phyloP scores from a whole-genome alignment of 35 echinoderm and acorn worm genomes.

The Diadema setosum region DNA sequence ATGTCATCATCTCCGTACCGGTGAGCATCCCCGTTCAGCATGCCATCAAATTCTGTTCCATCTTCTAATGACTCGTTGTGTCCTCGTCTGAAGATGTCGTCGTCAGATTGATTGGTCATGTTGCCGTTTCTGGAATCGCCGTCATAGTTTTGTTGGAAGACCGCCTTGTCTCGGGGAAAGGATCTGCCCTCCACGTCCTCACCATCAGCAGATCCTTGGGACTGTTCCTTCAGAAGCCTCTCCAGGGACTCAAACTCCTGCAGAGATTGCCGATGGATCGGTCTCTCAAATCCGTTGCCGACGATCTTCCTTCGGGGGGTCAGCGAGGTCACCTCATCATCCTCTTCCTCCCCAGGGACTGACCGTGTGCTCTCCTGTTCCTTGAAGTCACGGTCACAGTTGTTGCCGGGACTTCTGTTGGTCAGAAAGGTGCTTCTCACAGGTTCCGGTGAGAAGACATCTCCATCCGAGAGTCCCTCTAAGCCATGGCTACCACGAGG shows the following conservation, averaged over 20 bases:
- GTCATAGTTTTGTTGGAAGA: neutral
- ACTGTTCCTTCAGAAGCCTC: neutral
- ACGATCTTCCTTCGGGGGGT: neutral
- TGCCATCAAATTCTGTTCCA: no score
- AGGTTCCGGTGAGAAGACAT: neutral
- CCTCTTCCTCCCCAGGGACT: neutral
- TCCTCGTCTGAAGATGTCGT: neutral
- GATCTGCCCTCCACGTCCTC: neutral
- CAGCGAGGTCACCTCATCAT: neutral
- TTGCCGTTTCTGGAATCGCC: neutral
- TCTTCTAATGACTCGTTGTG: no score
- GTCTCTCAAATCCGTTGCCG: neutral
- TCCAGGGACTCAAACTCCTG: neutral
- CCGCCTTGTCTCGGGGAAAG: neutral
- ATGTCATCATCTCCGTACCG: neutral
- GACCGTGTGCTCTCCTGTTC: no score
- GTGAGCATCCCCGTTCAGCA: neutral
- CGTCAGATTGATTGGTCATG: neutral
- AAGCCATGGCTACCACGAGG: neutral
- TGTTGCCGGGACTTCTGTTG: neutral
- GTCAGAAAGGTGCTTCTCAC: neutral
- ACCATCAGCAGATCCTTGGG: neutral
- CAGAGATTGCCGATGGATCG: slow-evolving; percentile 1
- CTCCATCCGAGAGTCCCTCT: neutral
- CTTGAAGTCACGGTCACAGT: neutral